Evolutionary conservation across 2,888 invertebrate species (phyloP).

Genomic region (Epistrophe grossulariae): DNA sequence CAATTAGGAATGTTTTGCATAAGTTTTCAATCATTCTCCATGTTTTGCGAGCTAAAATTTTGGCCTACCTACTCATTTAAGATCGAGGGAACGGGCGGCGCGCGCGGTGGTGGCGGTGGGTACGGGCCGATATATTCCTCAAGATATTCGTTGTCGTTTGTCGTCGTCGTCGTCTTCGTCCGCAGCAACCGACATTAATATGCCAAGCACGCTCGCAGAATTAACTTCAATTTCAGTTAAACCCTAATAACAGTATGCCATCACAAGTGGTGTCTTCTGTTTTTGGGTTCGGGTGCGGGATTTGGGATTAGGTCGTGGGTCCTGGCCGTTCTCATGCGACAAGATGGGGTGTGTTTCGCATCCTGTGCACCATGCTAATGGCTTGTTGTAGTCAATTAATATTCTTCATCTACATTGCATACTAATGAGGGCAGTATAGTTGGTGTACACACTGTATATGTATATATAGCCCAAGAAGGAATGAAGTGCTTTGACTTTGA

Average conservation of each 20-base stretch:
- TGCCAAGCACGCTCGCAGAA: slow-evolving; percentile 68
- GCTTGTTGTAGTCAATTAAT: slow-evolving; percentile 75
- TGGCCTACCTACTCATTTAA: slow-evolving; percentile 55
- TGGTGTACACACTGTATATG: too few species aligned
- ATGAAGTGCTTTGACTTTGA: slow-evolving; percentile 61
- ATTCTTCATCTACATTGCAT: slow-evolving; percentile 68
- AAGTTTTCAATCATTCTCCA: slow-evolving; percentile 59
- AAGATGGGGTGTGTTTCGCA: slow-evolving; percentile 55
- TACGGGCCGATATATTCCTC: slow-evolving; percentile 20
- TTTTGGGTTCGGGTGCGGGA: slow-evolving; percentile 42
- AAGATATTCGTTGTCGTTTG: slow-evolving; percentile 18
- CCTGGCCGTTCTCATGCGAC: slow-evolving; percentile 16
- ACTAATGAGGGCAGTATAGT: slow-evolving; percentile 59
- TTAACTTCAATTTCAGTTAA: slow-evolving; percentile 75
- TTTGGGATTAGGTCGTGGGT: slow-evolving; percentile 35
- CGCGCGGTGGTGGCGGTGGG: background rate
- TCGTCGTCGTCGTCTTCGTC: background rate
- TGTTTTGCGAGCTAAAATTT: slow-evolving; percentile 23
- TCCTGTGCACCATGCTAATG: slow-evolving; percentile 72
- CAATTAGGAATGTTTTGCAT: slow-evolving; percentile 64
- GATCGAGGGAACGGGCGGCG: slow-evolving; percentile 12
- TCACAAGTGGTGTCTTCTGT: slow-evolving; percentile 71
- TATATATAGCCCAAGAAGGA: slow-evolving; percentile 2
- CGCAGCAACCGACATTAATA: slow-evolving; percentile 51
- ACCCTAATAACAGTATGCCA: slow-evolving; percentile 67